Conservation (phyloP, 2,888 invertebrate species). For the Entomobrya multifasciata region DNA sequence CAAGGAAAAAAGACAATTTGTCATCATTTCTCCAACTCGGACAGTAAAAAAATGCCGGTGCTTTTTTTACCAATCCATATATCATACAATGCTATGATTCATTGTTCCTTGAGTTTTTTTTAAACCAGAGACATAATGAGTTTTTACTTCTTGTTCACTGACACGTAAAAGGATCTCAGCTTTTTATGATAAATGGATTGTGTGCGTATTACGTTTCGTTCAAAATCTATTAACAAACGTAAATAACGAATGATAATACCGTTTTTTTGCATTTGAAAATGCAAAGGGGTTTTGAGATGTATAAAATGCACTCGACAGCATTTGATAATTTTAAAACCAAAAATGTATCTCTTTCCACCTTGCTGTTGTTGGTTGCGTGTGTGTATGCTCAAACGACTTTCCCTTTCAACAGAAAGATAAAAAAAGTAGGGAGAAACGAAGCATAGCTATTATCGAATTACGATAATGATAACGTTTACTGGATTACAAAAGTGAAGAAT, state of each 20-base stretch:
- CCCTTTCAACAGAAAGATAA: conserved; percentile 52
- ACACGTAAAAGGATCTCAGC: not conserved
- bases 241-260: not conserved
- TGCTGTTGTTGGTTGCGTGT: not conserved
- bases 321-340: too few relatives aligned
- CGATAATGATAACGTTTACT: conserved; percentile 53
- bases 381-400: conserved; percentile 33
- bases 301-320: too few relatives aligned
- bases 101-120: conserved; percentile 1
- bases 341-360: conserved; percentile 47
- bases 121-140: conserved; percentile 48
- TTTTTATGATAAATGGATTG: conserved; percentile 24
- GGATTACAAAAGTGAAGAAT: not conserved
- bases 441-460: conserved; percentile 63
- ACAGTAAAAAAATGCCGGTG: not conserved
- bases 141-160: conserved; percentile 2
- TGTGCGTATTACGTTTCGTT: not conserved
- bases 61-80: conserved; percentile 14
- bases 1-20: conserved; percentile 43
- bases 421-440: not conserved
- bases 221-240: conserved; percentile 36
- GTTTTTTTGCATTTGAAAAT: not conserved
- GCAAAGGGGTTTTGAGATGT: not conserved
- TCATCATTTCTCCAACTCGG: conserved; percentile 53
- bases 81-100: conserved; percentile 37